Evolutionary conservation across 2,888 invertebrate species (phyloP).

Genomic region (Capitulum mitella): DNA sequence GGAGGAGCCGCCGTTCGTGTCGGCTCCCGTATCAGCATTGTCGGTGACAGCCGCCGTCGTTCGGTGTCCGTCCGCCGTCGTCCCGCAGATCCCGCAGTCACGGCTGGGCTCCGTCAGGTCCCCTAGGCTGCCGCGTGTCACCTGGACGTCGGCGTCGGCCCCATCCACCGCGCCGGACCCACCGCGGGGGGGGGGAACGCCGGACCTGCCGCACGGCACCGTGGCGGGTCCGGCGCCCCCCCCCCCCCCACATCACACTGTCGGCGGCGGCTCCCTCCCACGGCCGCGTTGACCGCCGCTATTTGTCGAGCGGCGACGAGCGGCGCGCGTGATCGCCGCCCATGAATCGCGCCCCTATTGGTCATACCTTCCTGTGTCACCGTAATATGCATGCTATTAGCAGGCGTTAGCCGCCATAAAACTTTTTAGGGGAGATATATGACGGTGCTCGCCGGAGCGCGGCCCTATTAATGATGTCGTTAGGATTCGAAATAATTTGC

Average conservation of each 20-base stretch:
- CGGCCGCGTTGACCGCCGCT: too few relatives aligned
- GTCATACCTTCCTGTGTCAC: conserved; percentile 20
- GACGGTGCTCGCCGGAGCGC: neutral
- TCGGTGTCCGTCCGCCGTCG: too few relatives aligned
- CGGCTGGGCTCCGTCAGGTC: too few relatives aligned
- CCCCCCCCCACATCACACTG: too few relatives aligned
- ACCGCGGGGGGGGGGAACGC: neutral
- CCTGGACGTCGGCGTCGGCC: too few relatives aligned
- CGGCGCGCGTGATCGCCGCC: neutral
- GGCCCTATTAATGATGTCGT: conserved; percentile 21
- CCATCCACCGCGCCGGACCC: neutral
- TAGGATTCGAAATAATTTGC: conserved; percentile 5
- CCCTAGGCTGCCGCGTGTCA: too few relatives aligned
- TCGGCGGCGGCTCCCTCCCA: neutral
- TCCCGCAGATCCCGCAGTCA: too few relatives aligned
- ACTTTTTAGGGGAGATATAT: conserved; percentile 9
- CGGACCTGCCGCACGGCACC: neutral
- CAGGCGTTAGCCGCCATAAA: conserved; percentile 23
- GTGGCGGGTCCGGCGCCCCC: neutral
- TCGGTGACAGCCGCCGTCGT: too few relatives aligned
- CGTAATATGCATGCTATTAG: conserved; percentile 24
- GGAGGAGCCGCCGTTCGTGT: too few relatives aligned
- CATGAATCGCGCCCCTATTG: neutral
- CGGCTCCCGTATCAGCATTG: too few relatives aligned
- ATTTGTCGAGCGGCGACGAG: neutral